A percentile compares a stretch with the other conserved stretches of the same genome.
These are phyloP conservation scores for Melanotaenia pygmaea DNA, from an alignment of 2,797 vertebrate genomes.

Conservation along the genomic window DNA sequence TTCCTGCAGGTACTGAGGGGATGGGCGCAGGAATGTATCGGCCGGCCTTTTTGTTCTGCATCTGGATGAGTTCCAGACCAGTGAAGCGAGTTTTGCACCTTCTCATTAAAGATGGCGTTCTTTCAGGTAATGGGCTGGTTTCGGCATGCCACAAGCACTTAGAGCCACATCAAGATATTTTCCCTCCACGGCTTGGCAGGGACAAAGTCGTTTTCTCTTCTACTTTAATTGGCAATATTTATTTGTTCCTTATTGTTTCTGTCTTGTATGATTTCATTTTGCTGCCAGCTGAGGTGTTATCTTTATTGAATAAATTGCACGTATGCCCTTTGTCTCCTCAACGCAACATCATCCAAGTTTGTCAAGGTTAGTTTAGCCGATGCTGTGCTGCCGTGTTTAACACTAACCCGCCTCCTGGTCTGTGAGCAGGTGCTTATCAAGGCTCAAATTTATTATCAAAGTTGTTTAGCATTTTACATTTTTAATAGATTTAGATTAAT, in stretches of 20 bases:
- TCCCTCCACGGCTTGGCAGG: not conserved
- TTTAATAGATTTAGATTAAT: not conserved
- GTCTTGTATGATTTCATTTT: slow-evolving; percentile 21
- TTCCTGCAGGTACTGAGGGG: slow-evolving; percentile 25
- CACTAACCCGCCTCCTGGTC: slow-evolving; percentile 37
- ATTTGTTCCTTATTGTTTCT: not conserved
- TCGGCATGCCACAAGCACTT: slow-evolving; percentile 15
- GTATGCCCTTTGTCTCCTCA: slow-evolving; percentile 50
- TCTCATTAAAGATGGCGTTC: slow-evolving; percentile 55
- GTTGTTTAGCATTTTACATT: not conserved
- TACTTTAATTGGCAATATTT: not conserved
- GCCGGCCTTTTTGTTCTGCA: slow-evolving; percentile 37
- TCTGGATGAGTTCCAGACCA: slow-evolving; percentile 65
- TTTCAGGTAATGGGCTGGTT: slow-evolving; percentile 13
- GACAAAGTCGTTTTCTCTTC: not conserved
- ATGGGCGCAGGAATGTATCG: slow-evolving; percentile 47
- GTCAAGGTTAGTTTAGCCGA: slow-evolving; percentile 65
- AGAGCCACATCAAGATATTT: slow-evolving; percentile 2
- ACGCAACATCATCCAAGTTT: slow-evolving; percentile 59
- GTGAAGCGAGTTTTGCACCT: slow-evolving; percentile 47
- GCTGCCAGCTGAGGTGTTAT: slow-evolving; percentile 50
- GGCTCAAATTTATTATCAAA: not conserved
- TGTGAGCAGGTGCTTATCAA: slow-evolving; percentile 6
- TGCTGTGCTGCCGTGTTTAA: slow-evolving; percentile 40
- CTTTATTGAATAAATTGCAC: slow-evolving; percentile 55